Evolutionary conservation across 2,888 invertebrate genomes (phyloP).

Genomic region (Carabus problematicus): DNA sequence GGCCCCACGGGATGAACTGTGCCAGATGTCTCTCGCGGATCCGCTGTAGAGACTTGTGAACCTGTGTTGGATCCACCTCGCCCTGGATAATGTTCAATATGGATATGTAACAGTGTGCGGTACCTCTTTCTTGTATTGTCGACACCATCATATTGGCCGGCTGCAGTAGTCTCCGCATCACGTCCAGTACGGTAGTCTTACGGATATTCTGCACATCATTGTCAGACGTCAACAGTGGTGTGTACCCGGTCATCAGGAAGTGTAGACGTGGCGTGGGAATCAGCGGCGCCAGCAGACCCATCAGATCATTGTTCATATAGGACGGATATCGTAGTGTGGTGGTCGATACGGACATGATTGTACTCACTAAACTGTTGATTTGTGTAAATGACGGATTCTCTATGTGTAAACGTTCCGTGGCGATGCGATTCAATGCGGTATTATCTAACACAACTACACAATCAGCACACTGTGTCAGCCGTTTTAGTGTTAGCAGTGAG

Average conservation of each 20-base stretch:
- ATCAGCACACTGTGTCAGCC: conserved; percentile 94
- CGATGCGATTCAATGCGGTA: conserved; percentile 93
- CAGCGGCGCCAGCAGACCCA: conserved; percentile 91
- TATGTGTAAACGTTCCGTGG: conserved; percentile 91
- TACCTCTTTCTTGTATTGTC: conserved; percentile 85
- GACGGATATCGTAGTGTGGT: conserved; percentile 95
- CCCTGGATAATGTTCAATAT: conserved; percentile 98
- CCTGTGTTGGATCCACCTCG: conserved; percentile 97
- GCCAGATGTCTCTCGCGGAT: conserved; percentile 94
- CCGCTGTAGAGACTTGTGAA: conserved; percentile 94
- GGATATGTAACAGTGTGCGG: conserved; percentile 93
- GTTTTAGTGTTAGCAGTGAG: conserved; percentile 90
- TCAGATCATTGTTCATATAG: conserved; percentile 98
- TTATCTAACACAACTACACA: conserved; percentile 98
- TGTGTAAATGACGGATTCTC: conserved; percentile 96
- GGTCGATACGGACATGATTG: conserved; percentile 98
- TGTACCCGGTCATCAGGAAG: conserved; percentile 98
- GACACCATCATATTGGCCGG: conserved; percentile 99
- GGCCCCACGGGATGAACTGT: conserved; percentile 98
- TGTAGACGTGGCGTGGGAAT: conserved; percentile 98
- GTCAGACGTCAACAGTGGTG: conserved; percentile 92
- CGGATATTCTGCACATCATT: conserved; percentile 80
- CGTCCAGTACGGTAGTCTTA: conserved; percentile 96
- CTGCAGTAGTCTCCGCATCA: conserved; percentile 94
- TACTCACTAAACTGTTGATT: conserved; percentile 96